Base-by-base conservation (phyloP, 1,140 invertebrate species). In the Lerema accius region DNA sequence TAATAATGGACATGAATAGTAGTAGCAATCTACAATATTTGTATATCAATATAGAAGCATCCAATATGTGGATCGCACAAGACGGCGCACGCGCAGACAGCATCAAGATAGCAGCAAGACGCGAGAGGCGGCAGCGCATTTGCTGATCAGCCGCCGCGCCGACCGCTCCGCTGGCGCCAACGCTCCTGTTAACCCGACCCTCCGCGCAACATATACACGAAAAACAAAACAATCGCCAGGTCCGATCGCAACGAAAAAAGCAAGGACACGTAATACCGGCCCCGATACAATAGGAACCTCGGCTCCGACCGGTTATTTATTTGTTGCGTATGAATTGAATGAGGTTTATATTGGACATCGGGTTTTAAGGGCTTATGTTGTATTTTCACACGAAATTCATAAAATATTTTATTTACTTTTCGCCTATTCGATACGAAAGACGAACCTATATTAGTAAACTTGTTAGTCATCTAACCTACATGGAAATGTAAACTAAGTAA, bases 111-210 rank as follows among this genome's bases (percentile, higher is more conserved):
- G 46, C 11, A 65, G 69, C 67, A 68, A 75, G 71, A 76, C 76
- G 75, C 78, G 69, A 48, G 69, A 64, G 80, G 48, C 51, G 55
- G 69, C 63, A 79, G 48, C 49, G 48, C 74, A 82, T 84, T 86
- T 77, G 80, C 80, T 83, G 80, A 78, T 68, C 80, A 64, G 60
- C 67, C 70, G 71, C 72, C 79, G 60, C 65, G 35, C 59, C 62
- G 59, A 46, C 60, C 63, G 66, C 70, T 67, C 60, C 65, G 66
- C 65, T 68, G 82, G 84, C 84, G 84, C 84, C 84, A 79, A 76
- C 68, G 71, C 71, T 65, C 73, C 71, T 84, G 85, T 86, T 88
- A 84, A 86, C 82, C 78, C 76, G 45, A 50, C 75, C 78, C 78
- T 80, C 80, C 79, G 81, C 80, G 73, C 62, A 71, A 76, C 65